Base-by-base conservation (phyloP, 2,797 vertebrate species). In the Poecile montanus region DNA sequence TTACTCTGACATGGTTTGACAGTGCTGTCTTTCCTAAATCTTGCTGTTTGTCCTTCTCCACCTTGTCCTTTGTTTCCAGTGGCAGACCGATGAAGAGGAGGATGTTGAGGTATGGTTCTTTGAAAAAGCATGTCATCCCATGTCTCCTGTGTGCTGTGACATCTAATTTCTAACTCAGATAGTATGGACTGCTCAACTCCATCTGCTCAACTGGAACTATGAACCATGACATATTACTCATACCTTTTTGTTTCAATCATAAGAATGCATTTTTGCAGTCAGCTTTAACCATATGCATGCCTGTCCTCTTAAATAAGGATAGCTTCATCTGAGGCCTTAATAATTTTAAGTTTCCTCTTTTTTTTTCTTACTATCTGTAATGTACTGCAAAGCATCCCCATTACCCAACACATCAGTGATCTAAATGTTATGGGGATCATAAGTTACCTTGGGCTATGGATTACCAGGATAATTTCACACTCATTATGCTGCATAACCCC, bases 81-180 rank as follows among this genome's bases (percentile, higher is more conserved):
- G 94, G 89, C 97, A 99, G 99, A 99, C 98, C 27, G 99, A 99
- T 97, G 99, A 99, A 95, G 99, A 99, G 76, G 98, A 99, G 93
- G 98, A 99, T 80, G 88, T 94, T 74, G 98, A 99, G 99, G 99
- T 99, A 99, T 88, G 98, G 91, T 60, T 81, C 78, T 88, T 66
- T 86, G 40, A 53, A 85, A 95, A 36, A 95, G 92, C 94, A 97
- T 92, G 92, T 71, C 22, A 51, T 88, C 91, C 94, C 60, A 53
- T 86, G 54, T 62, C 13, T 71, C 44, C 44, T 10, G 97, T 78
- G 92, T 97, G 95, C 93, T 79, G 67, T 97, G 92, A 79, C 72
- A 53, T 78, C 80, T 96, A 86, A 96, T 89, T 94, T 83, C 90
- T 96, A 96, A 93, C 68, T 67, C 68, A 61, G 79, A 89, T 54